Base-by-base conservation (phyloP, 2,797 vertebrate species). In the Furcifer pardalis region DNA sequence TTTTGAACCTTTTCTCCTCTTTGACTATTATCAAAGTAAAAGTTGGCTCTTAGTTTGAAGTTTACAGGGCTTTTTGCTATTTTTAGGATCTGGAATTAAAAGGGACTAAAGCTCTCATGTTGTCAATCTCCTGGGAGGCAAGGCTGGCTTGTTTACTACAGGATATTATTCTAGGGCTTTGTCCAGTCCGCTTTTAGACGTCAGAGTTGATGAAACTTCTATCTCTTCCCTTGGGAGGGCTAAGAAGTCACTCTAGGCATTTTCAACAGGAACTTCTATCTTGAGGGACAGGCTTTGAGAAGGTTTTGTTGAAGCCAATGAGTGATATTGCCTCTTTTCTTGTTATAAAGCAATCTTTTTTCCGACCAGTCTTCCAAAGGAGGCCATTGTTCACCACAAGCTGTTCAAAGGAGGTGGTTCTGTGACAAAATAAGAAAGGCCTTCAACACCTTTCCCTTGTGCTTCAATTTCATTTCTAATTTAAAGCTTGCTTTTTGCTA, bases 101-200 rank as follows among this genome's bases (percentile, higher is more conserved):
- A 62, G 73, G 37, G 27, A 69, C 69, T 78, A 79, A 84, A 49
- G 62, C 79, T 85, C 79, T 84, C 68, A 75, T 69, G 37, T 60
- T 84, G 79, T 74, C 75, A 82, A 52, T 75, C 75, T 88, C 83
- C 76, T 79, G 68, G 69, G 83, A 59, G 32, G 60, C 49, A 49
- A 78, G 27, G 32, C 46, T 77, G 59, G 37, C 68, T 73, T 84
- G 65, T 84, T 87, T 81, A 81, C 86, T 81, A 87, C 44, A 81
- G 73, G 79, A 81, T 87, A 84, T 87, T 81, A 81, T 87, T 81
- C 79, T 77, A 77, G 82, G 73, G 79, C 79, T 87, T 87, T 81
- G 82, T 87, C 86, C 82, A 60, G 78, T 81, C 44, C 79, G 56
- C 73, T 84, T 81, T 84, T 81, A 77, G 79, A 84, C 81, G 73